Evolutionary conservation across 1,140 invertebrate genomes (phyloP), one percentile per base, ranked within the genome.

Genomic region (Penaeus vannamei): DNA sequence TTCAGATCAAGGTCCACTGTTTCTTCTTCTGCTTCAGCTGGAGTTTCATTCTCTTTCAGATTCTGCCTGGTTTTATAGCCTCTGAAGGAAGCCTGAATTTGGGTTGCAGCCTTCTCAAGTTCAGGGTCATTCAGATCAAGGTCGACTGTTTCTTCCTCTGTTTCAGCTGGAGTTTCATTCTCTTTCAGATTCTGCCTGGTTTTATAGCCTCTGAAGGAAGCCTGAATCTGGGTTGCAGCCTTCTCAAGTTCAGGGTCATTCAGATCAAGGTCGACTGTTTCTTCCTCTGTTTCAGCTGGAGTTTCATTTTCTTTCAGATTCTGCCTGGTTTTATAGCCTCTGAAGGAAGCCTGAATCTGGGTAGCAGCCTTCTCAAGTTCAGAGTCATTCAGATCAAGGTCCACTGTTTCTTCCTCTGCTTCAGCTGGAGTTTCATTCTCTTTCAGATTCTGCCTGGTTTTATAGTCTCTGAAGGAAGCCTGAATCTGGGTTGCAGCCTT

Each of bases 141-240:
- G 14, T 20, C 81, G 2, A 72, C 32, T 72, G 23, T 0, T 26
- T 83, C 53, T 3, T n/a, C n/a, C n/a, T 61, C 79, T n/a, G n/a
- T n/a, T 17, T 53, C 10, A 5, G 46, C 53, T 8, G 81, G 60
- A 26, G 46, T 1, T 7, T 82, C 46, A 23, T 19, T 20, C 7
- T 42, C 53, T 79, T 32, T 61, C 19, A 32, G 20, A 42, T 79
- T 29, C 36, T 61, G 46, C 20, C 80, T 22, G 80, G 42, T 60
- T 82, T 60, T 61, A 32, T 26, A 46, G 53, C 79, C n/a, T 0
- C 84, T 64, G 53, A 64, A 85, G 14, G 64, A 76, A 22, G 84
- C 61, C n/a, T 85, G 84, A 17, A 85, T 85, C 14, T n/a, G 14
- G 20, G 84, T 85, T 5, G 84, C 84, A 7, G 84, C 84, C 59